Evolutionary conservation across 2,113 vertebrate genomes (phyloP), one percentile per base, ranked within the genome.

Genomic region (Fulica atra): DNA sequence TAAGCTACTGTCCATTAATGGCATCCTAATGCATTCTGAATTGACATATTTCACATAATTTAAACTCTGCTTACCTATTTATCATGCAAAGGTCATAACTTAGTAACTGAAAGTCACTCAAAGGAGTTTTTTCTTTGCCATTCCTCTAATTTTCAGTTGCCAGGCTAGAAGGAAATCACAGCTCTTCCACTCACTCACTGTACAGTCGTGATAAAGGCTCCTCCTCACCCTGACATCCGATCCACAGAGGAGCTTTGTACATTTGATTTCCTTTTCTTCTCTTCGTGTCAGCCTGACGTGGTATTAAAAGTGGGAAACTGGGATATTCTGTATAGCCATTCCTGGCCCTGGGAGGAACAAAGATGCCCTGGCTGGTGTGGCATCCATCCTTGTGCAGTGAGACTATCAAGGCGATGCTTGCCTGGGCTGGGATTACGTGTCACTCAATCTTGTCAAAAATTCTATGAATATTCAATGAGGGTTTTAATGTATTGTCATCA

Each of bases 391-490:
- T 17, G 11, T 48, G 8, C 84, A 57, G 84, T 53, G 72, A 88
- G 77, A 72, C 89, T 80, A 71, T 92, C 84, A 42, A 53, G 66
- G 79, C 11, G 0, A 42, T 77, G 93, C 94, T 94, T 20, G 77
- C 94, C 61, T 71, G 71, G 89, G 71, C 94, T 77, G 77, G 89
- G 91, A 97, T 97, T 97, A 92, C 91, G 50, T 97, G 97, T 97
- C 97, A 96, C 86, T 97, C 95, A 88, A 96, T 94, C 97, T 97
- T 98, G 98, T 98, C 97, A 97, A 93, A 94, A 97, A 97, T 97
- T 96, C 97, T 96, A 98, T 98, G 97, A 98, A 98, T 98, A 98
- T 98, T 97, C 98, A 98, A 98, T 97, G 97, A 98, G 97, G 85
- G 72, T 97, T 98, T 97, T 97, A 98, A 97, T 97, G 96, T 97